Conservation (phyloP, 2,113 vertebrate species). For the Tupaia tana region DNA sequence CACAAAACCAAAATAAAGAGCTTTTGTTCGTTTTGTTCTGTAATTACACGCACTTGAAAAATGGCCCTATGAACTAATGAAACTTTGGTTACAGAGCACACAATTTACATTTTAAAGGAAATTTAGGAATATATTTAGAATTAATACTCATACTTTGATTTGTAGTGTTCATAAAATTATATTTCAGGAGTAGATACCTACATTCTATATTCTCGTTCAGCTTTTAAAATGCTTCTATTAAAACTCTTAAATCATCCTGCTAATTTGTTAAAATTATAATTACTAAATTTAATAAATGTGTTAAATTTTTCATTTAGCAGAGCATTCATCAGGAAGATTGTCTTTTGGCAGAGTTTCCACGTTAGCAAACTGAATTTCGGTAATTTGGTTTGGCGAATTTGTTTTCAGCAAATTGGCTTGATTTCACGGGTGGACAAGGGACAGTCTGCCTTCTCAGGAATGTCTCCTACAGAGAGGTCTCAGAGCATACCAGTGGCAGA, state of each 20-base stretch:
- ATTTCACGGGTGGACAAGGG: background rate
- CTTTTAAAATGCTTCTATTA: background rate
- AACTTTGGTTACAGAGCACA: background rate
- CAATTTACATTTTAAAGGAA: background rate
- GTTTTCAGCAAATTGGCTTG: constrained; percentile 25
- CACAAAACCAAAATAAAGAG: background rate
- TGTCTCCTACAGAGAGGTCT: background rate
- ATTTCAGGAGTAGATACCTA: background rate
- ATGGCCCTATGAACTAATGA: background rate
- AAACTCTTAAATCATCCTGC: background rate
- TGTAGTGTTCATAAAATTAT: background rate
- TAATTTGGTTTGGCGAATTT: constrained; percentile 27
- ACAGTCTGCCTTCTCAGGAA: background rate
- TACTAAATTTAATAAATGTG: constrained; percentile 17
- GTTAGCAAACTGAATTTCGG: background rate
- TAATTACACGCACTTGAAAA: background rate
- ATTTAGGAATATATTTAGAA: background rate
- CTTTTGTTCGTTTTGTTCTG: background rate
- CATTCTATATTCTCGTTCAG: background rate
- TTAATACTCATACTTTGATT: background rate
- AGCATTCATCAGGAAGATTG: background rate
- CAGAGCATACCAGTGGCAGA: background rate
- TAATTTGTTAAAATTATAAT: constrained; percentile 45
- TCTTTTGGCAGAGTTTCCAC: background rate
- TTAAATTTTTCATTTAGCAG: constrained; percentile 17